Base-by-base conservation (phyloP, 2,888 invertebrate species). In the Platypus cylindrus region DNA sequence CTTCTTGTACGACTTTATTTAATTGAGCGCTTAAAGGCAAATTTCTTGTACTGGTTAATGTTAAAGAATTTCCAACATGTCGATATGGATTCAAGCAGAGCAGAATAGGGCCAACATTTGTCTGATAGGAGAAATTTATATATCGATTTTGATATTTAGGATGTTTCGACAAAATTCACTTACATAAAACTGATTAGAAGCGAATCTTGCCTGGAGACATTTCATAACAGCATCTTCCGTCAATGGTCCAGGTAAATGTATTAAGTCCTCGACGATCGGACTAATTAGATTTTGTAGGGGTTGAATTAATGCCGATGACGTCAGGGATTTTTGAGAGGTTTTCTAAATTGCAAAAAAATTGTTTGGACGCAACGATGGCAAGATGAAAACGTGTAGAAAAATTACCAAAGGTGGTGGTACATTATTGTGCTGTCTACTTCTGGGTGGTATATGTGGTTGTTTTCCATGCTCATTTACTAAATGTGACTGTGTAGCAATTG, bases 191-290 rank as follows among this genome's bases (percentile, higher is more conserved):
- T 84, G 81, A 50, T 80, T 76, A 46, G 81, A 78, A 55, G 78
- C 78, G 67, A 91, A 93, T 54, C 91, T 71, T 7, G 87, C 80
- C 58, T 93, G 89, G 45, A 94, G 73, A 53, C 89, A 85, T 59
- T 85, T 78, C 64, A 91, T 81, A 30, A 93, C 82, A 38, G 90
- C 89, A 61, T 93, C 90, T 64, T 94, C 93, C 20, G 90, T 93
- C 52, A 93, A 75, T 33, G 91, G 91, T 20, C 89, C 90, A 29
- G 84, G 78, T 53, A 93, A 68, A 66, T 91, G 90, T 59, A 91
- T 91, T 52, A 93, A 75, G 66, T 93, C 91, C 54, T 87, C 82
- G 57, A 86, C 73, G 61, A 82, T 71, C 44, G 67, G 65, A 17
- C 50, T 50, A 16, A 45, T 46, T 35, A 50, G 53, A 41, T 47